phyloP scores from a whole-genome alignment of 2,797 vertebrate genomes.

The Cynodonichthys magdalenae region DNA sequence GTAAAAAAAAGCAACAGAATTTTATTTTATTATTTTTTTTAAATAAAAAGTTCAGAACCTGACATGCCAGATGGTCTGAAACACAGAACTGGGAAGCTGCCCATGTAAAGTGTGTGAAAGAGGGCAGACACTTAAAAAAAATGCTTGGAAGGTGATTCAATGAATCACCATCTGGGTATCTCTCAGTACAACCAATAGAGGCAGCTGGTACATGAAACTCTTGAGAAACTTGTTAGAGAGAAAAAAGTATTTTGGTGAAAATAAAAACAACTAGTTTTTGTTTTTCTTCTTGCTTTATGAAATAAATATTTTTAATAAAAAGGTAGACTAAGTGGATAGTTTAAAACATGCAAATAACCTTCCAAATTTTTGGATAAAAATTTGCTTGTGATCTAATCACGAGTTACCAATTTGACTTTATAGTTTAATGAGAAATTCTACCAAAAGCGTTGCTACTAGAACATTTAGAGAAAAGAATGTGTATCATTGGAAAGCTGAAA shows the following conservation, averaged over 20 bases:
- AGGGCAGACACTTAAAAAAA: background rate
- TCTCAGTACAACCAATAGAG: too few relatives aligned
- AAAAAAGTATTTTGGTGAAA: background rate
- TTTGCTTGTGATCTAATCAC: too few relatives aligned
- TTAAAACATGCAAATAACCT: too few relatives aligned
- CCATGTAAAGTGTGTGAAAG: background rate
- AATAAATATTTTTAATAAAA: conserved; percentile 1
- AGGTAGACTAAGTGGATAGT: too few relatives aligned
- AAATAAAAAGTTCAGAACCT: background rate
- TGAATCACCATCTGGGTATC: conserved; percentile 16
- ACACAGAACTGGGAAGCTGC: conserved; percentile 9
- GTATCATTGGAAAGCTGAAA: too few relatives aligned
- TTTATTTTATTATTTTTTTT: background rate
- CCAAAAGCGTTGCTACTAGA: too few relatives aligned
- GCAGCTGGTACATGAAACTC: background rate
- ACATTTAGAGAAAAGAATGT: too few relatives aligned
- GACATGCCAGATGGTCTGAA: conserved; percentile 6
- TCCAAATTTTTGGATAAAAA: too few relatives aligned
- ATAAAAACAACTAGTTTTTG: background rate
- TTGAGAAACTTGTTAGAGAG: background rate
- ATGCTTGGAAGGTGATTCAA: conserved; percentile 5
- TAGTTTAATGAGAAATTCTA: too few relatives aligned
- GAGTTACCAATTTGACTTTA: too few relatives aligned
- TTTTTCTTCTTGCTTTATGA: conserved; percentile 43
- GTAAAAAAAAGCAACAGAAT: background rate